Percentiles rank a stretch among this genome's conserved stretches.
Evolutionary conservation across 2,888 invertebrate genomes (phyloP).

Genomic region (Ypsolopha scabrella): DNA sequence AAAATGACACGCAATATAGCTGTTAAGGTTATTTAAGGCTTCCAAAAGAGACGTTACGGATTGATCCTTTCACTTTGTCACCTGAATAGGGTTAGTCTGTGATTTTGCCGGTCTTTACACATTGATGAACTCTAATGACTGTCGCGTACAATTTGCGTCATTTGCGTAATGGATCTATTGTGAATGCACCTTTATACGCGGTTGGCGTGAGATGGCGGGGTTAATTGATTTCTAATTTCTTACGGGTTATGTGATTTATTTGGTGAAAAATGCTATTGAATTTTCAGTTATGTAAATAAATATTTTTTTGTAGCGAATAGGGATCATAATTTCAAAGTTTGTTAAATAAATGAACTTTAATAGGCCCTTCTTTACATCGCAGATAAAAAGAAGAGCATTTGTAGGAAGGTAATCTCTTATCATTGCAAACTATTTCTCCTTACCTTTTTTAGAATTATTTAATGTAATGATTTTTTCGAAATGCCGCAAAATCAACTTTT

Average conservation of each 20-base stretch:
- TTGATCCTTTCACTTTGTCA: conserved; percentile 11
- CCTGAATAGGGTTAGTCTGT: not conserved
- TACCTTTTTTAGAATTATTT: too few relatives aligned
- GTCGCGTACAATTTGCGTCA: not conserved
- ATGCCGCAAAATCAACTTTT: not conserved
- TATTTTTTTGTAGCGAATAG: too few relatives aligned
- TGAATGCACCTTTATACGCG: conserved; percentile 45
- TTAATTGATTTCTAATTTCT: conserved; percentile 26
- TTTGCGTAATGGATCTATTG: conserved; percentile 66
- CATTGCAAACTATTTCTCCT: too few relatives aligned
- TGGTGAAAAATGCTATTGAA: too few relatives aligned
- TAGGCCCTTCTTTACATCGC: too few relatives aligned
- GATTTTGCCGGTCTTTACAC: too few relatives aligned
- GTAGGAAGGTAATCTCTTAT: too few relatives aligned
- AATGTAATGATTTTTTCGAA: too few relatives aligned
- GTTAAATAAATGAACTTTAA: too few relatives aligned
- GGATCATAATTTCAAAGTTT: too few relatives aligned
- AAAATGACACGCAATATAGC: conserved; percentile 50
- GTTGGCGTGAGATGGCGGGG: conserved; percentile 48
- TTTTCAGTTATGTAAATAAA: too few relatives aligned
- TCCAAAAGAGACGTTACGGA: conserved; percentile 7
- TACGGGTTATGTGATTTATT: not conserved
- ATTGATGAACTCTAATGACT: not conserved
- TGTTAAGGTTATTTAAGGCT: conserved; percentile 28
- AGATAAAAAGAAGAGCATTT: too few relatives aligned